Evolutionary conservation across 2,888 invertebrate species (phyloP).

Genomic region (Sphaerophoria rueppellii): DNA sequence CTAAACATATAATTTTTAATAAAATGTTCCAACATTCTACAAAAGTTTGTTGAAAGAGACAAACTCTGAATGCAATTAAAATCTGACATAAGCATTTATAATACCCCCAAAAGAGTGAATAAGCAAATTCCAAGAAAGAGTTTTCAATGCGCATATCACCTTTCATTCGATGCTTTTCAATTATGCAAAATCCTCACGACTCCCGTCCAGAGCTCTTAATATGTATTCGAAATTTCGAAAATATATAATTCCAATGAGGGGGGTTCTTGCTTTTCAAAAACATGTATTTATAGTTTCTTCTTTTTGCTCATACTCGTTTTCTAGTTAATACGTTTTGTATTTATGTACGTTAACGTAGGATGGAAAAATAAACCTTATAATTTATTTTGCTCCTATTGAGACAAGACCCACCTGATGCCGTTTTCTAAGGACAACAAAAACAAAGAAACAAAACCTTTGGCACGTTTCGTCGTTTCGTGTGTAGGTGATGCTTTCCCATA

Average conservation of each 20-base stretch:
- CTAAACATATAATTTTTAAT: too few species aligned
- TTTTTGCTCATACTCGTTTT: neutral
- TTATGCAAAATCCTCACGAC: neutral
- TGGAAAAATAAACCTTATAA: constrained; percentile 64
- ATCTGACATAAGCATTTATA: too few species aligned
- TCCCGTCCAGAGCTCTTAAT: too few species aligned
- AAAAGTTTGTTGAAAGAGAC: too few species aligned
- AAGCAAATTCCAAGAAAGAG: too few species aligned
- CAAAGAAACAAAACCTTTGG: constrained; percentile 1
- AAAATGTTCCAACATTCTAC: too few species aligned
- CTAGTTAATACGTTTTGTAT: constrained; percentile 55
- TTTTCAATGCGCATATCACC: too few species aligned
- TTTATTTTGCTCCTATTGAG: constrained; percentile 61
- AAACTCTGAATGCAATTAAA: too few species aligned
- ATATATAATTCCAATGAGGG: neutral
- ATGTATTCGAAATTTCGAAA: too few species aligned
- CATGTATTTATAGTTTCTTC: neutral
- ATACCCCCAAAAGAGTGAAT: too few species aligned
- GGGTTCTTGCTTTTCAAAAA: neutral
- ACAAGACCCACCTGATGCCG: constrained; percentile 51
- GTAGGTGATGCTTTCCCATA: neutral
- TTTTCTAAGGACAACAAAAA: constrained; percentile 3
- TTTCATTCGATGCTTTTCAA: neutral
- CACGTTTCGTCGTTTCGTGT: neutral
- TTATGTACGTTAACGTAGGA: neutral